These are phyloP conservation scores for Melinopterus prodromus DNA, from an alignment of 2,888 invertebrate species.

Conservation along the genomic window DNA sequence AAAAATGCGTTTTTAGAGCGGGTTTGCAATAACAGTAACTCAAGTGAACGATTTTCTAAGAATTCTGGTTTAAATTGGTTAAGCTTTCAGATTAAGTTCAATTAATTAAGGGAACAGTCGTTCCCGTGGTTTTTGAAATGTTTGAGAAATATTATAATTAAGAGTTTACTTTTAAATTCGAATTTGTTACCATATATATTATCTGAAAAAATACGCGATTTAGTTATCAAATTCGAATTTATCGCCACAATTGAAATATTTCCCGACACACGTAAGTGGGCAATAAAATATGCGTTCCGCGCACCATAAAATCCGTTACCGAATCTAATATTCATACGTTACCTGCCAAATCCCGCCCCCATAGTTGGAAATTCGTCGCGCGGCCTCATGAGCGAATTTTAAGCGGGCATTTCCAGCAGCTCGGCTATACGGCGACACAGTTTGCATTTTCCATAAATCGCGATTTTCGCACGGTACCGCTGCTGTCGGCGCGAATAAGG, in stretches of 20 bases:
- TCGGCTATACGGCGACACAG: conserved; percentile 15
- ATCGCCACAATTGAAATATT: not conserved
- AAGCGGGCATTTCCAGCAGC: conserved; percentile 11
- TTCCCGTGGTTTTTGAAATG: too few species aligned
- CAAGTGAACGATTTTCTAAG: too few species aligned
- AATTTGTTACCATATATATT: not conserved
- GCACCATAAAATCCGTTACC: conserved; percentile 10
- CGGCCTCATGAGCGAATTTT: conserved; percentile 16
- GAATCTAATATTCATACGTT: conserved; percentile 23
- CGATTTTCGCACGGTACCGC: conserved; percentile 18
- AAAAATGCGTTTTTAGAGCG: too few species aligned
- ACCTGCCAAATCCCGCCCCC: not conserved
- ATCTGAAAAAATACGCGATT: not conserved
- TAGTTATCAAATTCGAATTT: not conserved
- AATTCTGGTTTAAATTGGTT: too few species aligned
- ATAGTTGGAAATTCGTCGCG: conserved; percentile 16
- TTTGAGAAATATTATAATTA: too few species aligned
- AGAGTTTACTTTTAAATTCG: too few species aligned
- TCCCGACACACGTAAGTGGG: conserved; percentile 18
- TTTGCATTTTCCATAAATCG: conserved; percentile 25
- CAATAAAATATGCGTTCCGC: conserved; percentile 12
- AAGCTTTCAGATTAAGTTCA: too few species aligned
- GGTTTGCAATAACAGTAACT: too few species aligned
- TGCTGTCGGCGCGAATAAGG: not conserved
- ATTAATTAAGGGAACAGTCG: too few species aligned